Base-by-base conservation (phyloP, 30 jellyfish, hydroid and myxozoan genomes). In the Cassiopea andromeda region DNA sequence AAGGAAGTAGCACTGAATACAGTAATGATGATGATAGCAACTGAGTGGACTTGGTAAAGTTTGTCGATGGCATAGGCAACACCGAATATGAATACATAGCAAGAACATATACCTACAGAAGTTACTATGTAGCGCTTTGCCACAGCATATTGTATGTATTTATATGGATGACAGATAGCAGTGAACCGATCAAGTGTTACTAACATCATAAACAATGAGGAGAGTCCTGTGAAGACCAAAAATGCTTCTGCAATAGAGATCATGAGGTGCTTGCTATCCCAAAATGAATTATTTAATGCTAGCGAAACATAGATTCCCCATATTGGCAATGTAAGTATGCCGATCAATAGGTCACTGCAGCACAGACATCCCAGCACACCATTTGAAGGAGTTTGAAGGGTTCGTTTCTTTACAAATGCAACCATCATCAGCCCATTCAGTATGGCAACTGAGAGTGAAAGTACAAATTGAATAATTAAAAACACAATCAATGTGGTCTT, bases 331-430 rank as follows among this genome's bases (percentile, higher is more conserved):
- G 68, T 82, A 8, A 71, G 69, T 14, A 68, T 46, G 16, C 91
- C 91, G 1, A 83, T 70, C 1, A 83, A 19, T 6, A 67, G 69
- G n/a, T 83, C 91, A 27, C 91, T 83, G 9, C 70, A 16, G 74
- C 83, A 83, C 70, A 83, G 27, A 44, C 83, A 81, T 9, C 91
- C 91, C 44, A 83, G 74, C 1, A 68, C 75, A 38, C 19, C 49
- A 48, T 83, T 83, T 83, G 91, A 83, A 27, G 91, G 91, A 9
- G 91, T 68, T 16, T 83, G 91, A 44, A 83, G 46, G 4, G 69
- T 14, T 27, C 91, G 14, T 10, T 1, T 69, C 50, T 69, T 83
- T 45, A 69, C 49, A 1, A 83, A 19, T 43, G 83, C 44, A 4
- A 68, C 73, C 61, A 83, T 68, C 47, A 68, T 66, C 38, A 68